Evolutionary conservation across 2,797 vertebrate species (phyloP), one percentile per base, ranked within the genome.

Genomic region (Lepilemur septentrionalis): DNA sequence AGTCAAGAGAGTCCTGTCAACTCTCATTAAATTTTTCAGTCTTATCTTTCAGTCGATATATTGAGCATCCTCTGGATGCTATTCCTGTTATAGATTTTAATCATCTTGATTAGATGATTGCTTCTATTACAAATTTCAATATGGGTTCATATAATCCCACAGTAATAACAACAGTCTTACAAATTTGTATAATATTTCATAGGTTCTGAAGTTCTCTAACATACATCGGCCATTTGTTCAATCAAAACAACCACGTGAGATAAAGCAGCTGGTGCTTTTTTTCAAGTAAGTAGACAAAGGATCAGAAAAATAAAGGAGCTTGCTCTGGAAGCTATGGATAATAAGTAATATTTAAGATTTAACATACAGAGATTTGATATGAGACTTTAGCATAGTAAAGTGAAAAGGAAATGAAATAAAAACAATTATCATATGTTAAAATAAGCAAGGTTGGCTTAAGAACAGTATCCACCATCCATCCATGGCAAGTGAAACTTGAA

Each of bases 21-120:
- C 6, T 92, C 78, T 94, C 89, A 90, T 97, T 95, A 96, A 94
- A 82, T 78, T 41, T 22, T 93, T 87, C n/a, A 43, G 35, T 69
- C 55, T 61, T 95, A 78, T 88, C 85, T 91, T 88, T 85, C 80
- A 87, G 89, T 84, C 75, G 96, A 83, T 89, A 85, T 46, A 79
- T 52, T 25, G 86, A 95, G 61, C 61, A 89, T 84, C 67, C 61
- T 84, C 82, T 55, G 48, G 52, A 90, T 82, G 55, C 32, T 79
- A 25, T 75, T 78, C 67, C 22, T 92, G 86, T 79, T 78, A 94
- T 4, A 91, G 75, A 93, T 86, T 93, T 87, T 91, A 94, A 89
- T 80, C 70, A 84, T 93, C 80, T 67, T 93, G 55, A 95, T 95
- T 86, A 92, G 82, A 90, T 92, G 59, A 93, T 82, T 69, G 63